These are phyloP conservation scores for Terebella lapidaria DNA, from an alignment of 2,888 invertebrate genomes.

Conservation along the genomic window DNA sequence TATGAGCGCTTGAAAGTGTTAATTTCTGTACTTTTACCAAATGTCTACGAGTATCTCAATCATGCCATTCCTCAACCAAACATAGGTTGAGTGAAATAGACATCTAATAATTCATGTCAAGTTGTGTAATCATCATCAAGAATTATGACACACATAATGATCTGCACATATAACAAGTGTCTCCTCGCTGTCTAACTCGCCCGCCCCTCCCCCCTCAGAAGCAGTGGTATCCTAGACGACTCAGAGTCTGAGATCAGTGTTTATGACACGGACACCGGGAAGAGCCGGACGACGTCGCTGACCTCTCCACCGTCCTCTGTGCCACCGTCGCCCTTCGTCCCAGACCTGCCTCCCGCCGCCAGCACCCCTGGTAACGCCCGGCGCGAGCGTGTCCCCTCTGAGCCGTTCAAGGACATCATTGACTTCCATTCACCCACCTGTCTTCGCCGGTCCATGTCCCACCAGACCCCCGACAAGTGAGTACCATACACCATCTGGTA, in stretches of 20 bases:
- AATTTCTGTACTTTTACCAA: too few relatives aligned
- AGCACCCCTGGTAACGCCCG: neutral
- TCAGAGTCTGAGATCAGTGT: conserved; percentile 55
- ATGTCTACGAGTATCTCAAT: too few relatives aligned
- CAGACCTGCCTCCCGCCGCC: neutral
- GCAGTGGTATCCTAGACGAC: conserved; percentile 61
- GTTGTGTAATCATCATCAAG: too few relatives aligned
- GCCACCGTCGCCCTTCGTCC: conserved; percentile 9
- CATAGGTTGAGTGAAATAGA: too few relatives aligned
- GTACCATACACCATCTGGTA: too few relatives aligned
- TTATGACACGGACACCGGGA: neutral
- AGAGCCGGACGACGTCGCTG: neutral
- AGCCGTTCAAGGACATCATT: neutral
- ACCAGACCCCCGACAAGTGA: neutral
- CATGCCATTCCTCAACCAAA: too few relatives aligned
- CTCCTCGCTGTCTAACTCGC: too few relatives aligned
- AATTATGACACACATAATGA: too few relatives aligned
- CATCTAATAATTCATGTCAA: too few relatives aligned
- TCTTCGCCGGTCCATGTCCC: neutral
- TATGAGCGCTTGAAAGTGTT: too few relatives aligned
- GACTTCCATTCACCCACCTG: neutral
- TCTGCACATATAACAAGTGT: too few relatives aligned
- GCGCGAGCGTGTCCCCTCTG: neutral
- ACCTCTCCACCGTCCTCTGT: conserved; percentile 25
- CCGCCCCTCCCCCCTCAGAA: conserved; percentile 48